These are phyloP conservation scores for Microcebus murinus DNA, from an alignment of 2,113 vertebrate genomes.

Conservation along the genomic window DNA sequence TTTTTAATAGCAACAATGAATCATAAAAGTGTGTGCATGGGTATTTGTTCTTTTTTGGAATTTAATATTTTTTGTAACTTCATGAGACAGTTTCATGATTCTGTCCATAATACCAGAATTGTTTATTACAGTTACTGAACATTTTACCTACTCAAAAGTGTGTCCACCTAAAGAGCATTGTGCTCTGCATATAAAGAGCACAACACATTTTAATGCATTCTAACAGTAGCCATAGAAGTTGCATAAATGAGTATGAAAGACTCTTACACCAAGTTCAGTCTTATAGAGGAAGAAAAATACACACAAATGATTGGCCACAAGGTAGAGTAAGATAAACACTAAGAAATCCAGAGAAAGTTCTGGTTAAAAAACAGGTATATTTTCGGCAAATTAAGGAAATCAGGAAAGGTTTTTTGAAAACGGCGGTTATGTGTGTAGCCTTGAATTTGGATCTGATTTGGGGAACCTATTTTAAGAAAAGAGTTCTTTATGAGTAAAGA, in stretches of 20 bases:
- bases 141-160: background rate
- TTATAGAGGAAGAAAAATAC: background rate
- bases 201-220: background rate
- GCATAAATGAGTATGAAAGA: background rate
- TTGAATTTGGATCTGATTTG: background rate
- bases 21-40: background rate
- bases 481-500: background rate
- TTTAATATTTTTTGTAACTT: background rate
- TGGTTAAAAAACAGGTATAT: background rate
- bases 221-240: background rate
- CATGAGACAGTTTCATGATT: background rate
- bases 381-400: constrained; percentile 4
- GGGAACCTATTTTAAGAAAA: background rate
- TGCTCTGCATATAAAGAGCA: background rate
- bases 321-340: background rate
- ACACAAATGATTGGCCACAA: background rate
- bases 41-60: background rate
- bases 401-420: background rate
- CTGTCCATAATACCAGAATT: background rate
- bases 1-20: background rate
- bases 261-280: background rate
- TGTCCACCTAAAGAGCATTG: background rate
- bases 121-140: background rate
- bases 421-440: background rate
- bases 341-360: background rate